Conservation (phyloP, 1,140 invertebrate species). For the Elymnias hypermnestra region DNA sequence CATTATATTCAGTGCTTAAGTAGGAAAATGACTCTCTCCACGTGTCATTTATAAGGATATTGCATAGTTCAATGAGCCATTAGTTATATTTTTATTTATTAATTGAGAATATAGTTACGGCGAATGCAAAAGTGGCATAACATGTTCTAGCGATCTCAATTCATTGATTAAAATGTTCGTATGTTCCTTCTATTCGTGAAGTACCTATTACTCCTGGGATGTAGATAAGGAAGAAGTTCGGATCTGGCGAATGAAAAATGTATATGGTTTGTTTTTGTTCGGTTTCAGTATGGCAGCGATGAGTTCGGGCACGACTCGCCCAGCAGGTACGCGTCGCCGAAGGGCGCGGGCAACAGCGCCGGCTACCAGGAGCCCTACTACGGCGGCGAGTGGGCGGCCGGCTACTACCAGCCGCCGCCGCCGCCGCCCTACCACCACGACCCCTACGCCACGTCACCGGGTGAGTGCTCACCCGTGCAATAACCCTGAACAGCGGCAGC, state of each 20-base stretch:
- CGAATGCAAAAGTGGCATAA: too few relatives aligned
- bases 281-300: slow-evolving; percentile 89
- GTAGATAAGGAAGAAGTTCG: too few relatives aligned
- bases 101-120: too few relatives aligned
- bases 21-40: too few relatives aligned
- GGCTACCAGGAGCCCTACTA: slow-evolving; percentile 77
- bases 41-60: not conserved
- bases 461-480: slow-evolving; percentile 24
- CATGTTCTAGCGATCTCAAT: too few relatives aligned
- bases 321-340: slow-evolving; percentile 88
- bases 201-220: too few relatives aligned
- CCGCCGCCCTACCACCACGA: slow-evolving; percentile 76
- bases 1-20: too few relatives aligned
- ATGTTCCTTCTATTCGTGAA: too few relatives aligned
- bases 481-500: too few relatives aligned
- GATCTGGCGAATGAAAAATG: too few relatives aligned
- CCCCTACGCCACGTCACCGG: slow-evolving; percentile 76
- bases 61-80: not conserved
- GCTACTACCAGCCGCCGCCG: slow-evolving; percentile 75
- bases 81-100: too few relatives aligned
- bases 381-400: slow-evolving; percentile 66
- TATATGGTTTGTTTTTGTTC: slow-evolving; percentile 10
- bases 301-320: slow-evolving; percentile 90
- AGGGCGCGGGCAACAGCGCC: slow-evolving; percentile 76
- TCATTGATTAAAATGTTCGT: too few relatives aligned